Evolutionary conservation across 2,113 vertebrate genomes (phyloP), one percentile per base, ranked within the genome.

Genomic region (Smithornis capensis): DNA sequence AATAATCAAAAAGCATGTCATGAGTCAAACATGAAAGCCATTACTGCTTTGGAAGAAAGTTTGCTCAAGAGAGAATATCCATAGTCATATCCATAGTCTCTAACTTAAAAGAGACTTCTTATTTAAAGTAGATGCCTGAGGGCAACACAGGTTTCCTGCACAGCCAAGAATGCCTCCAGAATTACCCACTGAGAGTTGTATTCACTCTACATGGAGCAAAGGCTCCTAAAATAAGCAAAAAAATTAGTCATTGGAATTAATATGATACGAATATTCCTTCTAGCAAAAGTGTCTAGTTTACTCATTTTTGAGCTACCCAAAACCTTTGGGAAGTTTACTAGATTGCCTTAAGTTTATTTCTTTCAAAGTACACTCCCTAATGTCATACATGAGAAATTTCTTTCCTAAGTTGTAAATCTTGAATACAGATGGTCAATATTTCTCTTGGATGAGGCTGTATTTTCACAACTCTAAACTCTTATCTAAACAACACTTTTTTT

Each of bases 381-480:
- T 78, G 84, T 53, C 60, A 84, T 78, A 55, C 52, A 87, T 29
- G 35, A 92, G 10, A n/a, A 94, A 90, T 87, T 87, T 82, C 44
- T 93, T 95, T 78, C 64, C 69, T 87, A 65, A 84, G 38, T 42
- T 91, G 76, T 91, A 93, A 84, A 91, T 78, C 56, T 78, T 63
- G 44, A 81, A 94, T 87, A 95, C 35, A 28, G 44, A 55, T 60
- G 60, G 35, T 76, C 69, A 91, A 4, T 45, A 77, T 83, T 90
- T 83, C 45, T 89, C 60, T 87, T 71, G 80, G 86, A 75, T 75
- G 50, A 88, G 69, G 42, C 45, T 27, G 7, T 67, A 77, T 88
- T 93, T 93, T 95, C 50, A 74, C 12, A 85, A 33, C 45, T 81
- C 23, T 88, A 69, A 93, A 92, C 45, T 85, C 42, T 70, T 63